A percentile compares a stretch with the other conserved stretches of the same genome.
These are phyloP conservation scores for Scolopax mira DNA, from an alignment of 2,113 vertebrate species.

Conservation along the genomic window DNA sequence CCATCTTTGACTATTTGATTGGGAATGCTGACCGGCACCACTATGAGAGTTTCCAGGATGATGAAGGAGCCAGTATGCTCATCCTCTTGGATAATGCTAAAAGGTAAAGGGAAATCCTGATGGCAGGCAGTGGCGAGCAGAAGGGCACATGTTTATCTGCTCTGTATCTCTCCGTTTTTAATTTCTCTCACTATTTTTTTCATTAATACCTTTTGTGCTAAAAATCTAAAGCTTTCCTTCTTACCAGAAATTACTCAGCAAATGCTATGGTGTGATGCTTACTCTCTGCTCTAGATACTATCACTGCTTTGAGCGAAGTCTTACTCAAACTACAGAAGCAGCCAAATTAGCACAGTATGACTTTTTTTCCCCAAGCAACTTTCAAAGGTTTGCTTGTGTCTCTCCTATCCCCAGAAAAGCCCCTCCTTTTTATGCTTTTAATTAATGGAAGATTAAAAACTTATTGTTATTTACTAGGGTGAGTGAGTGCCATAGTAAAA, in stretches of 20 bases:
- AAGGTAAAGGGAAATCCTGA: constrained; percentile 72
- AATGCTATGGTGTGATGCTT: neutral
- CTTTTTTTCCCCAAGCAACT: neutral
- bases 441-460: neutral
- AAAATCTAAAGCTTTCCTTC: neutral
- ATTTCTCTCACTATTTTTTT: neutral
- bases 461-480: neutral
- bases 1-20: constrained; percentile 95
- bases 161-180: neutral
- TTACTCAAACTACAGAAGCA: neutral
- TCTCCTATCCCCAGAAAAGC: neutral
- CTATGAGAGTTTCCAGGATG: constrained; percentile 98
- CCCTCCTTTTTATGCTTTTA: neutral
- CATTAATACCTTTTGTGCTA: neutral
- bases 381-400: neutral
- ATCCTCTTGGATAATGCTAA: constrained; percentile 98
- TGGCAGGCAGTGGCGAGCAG: neutral
- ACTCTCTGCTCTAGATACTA: neutral
- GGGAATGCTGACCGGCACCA: constrained; percentile 97
- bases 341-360: neutral
- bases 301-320: neutral
- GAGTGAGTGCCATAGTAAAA: neutral
- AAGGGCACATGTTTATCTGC: accelerated
- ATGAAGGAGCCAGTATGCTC: constrained; percentile 97
- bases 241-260: neutral